phyloP scores from a whole-genome alignment of 2,888 invertebrate genomes.

The Meiosimyza platycephala region DNA sequence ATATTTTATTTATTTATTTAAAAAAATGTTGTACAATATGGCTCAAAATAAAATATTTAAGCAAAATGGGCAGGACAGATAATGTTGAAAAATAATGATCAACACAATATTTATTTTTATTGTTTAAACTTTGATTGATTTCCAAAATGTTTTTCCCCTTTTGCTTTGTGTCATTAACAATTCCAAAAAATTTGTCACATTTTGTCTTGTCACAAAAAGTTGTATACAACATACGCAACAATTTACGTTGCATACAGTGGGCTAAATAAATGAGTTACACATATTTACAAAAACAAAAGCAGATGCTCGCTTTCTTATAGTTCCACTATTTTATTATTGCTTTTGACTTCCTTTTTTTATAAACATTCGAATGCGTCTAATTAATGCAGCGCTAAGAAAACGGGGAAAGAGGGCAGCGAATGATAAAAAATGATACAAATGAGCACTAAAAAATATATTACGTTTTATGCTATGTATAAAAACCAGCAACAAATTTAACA shows the following conservation, averaged over 20 bases:
- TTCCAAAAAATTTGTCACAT: not conserved
- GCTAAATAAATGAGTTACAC: not conserved
- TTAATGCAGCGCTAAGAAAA: not conserved
- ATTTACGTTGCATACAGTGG: not conserved
- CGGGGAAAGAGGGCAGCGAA: too few relatives aligned
- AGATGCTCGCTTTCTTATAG: not conserved
- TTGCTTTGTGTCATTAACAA: not conserved
- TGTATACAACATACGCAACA: conserved; percentile 11
- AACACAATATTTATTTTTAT: too few relatives aligned
- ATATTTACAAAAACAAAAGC: too few relatives aligned
- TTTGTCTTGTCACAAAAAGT: not conserved
- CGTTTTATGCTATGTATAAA: not conserved
- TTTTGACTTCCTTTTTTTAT: not conserved
- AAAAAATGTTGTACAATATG: too few relatives aligned
- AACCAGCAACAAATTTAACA: not conserved
- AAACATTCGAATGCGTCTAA: not conserved
- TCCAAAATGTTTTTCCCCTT: too few relatives aligned
- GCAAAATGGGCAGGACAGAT: too few relatives aligned
- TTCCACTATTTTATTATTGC: not conserved
- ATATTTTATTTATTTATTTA: too few relatives aligned
- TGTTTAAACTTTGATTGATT: too few relatives aligned
- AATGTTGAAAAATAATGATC: too few relatives aligned
- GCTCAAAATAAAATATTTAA: too few relatives aligned
- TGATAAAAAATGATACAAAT: not conserved
- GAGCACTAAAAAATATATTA: not conserved